These are phyloP conservation scores for Artemia sinica DNA, from an alignment of 2,888 invertebrate genomes.

Conservation along the genomic window DNA sequence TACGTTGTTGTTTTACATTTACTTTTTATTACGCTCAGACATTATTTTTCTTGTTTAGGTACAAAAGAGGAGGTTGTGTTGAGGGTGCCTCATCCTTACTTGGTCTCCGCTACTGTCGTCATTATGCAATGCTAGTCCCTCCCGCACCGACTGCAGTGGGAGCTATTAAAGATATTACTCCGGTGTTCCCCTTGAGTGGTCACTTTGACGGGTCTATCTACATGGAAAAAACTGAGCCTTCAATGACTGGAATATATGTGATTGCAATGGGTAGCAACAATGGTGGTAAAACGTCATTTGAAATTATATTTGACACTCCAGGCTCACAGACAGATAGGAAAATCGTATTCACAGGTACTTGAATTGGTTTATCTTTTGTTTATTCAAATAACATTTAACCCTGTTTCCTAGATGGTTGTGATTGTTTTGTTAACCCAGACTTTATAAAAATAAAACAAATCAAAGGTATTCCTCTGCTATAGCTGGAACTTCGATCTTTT, in stretches of 20 bases:
- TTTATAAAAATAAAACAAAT: too few species aligned
- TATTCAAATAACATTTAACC: too few species aligned
- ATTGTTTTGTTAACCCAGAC: too few species aligned
- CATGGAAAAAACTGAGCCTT: constrained; percentile 41
- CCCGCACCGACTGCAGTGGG: constrained; percentile 16
- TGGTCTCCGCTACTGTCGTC: constrained; percentile 52
- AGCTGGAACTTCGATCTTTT: too few species aligned
- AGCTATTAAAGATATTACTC: constrained; percentile 31
- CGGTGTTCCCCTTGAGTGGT: constrained; percentile 48
- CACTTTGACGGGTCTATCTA: constrained; percentile 46
- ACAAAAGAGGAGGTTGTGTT: constrained; percentile 19
- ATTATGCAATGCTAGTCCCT: constrained; percentile 19
- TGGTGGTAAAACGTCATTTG: constrained; percentile 20
- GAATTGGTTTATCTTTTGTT: too few species aligned
- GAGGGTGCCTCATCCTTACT: constrained; percentile 33
- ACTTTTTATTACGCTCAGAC: too few species aligned
- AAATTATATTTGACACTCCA: constrained; percentile 39
- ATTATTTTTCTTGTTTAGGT: constrained; percentile 16
- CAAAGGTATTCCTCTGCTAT: too few species aligned
- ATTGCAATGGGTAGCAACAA: constrained; percentile 13
- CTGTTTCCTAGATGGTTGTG: too few species aligned
- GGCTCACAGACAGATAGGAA: constrained; percentile 46
- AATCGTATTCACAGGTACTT: constrained; percentile 27
- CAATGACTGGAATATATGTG: constrained; percentile 26
- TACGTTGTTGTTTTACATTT: constrained; percentile 20